These are phyloP conservation scores for Trematomus bernacchii DNA, from an alignment of 2,797 vertebrate genomes.

Conservation along the genomic window DNA sequence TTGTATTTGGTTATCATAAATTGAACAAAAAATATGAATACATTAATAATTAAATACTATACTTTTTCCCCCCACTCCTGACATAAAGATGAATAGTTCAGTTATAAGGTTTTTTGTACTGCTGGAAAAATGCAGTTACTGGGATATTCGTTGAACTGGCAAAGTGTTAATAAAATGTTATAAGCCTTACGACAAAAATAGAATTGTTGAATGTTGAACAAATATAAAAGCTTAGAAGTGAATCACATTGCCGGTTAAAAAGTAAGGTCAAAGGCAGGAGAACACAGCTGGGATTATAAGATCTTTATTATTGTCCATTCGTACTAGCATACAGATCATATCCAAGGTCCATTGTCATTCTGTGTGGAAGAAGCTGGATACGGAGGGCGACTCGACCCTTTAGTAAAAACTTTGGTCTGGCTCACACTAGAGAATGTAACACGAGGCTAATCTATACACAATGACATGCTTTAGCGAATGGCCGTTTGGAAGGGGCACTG, in stretches of 20 bases:
- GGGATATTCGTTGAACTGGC: neutral
- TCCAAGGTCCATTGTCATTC: slow-evolving; percentile 61
- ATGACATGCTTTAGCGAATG: slow-evolving; percentile 85
- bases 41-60: neutral
- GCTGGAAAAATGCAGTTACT: neutral
- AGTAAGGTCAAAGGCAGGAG: slow-evolving; percentile 7
- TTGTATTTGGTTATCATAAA: neutral
- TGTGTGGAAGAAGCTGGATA: slow-evolving; percentile 67
- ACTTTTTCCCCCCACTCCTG: too few relatives aligned
- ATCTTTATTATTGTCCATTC: slow-evolving; percentile 90
- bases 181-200: neutral
- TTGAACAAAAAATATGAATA: neutral
- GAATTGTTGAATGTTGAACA: neutral
- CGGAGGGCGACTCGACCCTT: slow-evolving; percentile 60
- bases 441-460: slow-evolving; percentile 70
- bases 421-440: slow-evolving; percentile 73
- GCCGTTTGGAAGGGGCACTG: slow-evolving; percentile 58
- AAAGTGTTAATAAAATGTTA: neutral
- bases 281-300: slow-evolving; percentile 65
- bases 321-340: slow-evolving; percentile 83
- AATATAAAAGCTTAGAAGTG: neutral
- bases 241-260: neutral
- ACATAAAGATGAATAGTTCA: neutral
- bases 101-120: neutral
- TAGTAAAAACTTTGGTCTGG: slow-evolving; percentile 81